Base-by-base conservation (phyloP, 2,797 vertebrate genomes). In the Emys orbicularis region DNA sequence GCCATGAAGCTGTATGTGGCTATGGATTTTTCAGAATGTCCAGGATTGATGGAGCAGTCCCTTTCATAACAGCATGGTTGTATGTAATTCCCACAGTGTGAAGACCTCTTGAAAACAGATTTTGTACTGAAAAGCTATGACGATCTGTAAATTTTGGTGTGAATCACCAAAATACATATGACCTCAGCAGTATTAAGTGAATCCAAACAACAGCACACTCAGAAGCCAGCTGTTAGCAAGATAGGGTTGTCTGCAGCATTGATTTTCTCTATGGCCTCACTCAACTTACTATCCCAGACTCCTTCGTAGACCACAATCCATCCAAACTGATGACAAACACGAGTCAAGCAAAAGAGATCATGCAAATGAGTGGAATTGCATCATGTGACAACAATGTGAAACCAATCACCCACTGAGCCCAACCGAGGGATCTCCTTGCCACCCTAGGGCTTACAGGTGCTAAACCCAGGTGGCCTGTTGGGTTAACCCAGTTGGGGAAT, bases 291-390 rank as follows among this genome's bases (percentile, higher is more conserved):
- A 0, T 19, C 86, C 85, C 90, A 15, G 82, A 86, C 65, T 93
- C 57, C 72, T 80, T 86, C 50, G 44, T 65, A 56, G 44, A 76
- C 59, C 74, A 68, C n/a, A 37, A 11, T 21, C n/a, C 19, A 37
- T 23, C 7, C 65, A 68, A 37, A 37, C 27, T 47, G 6, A 12
- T 18, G 89, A 86, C 12, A 79, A 88, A 87, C 65, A 44, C 82
- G 85, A 87, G 82, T 79, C 59, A 95, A 93, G 82, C 21, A 91
- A 79, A 92, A 92, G 37, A 59, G 86, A 65, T 90, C 41, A 9
- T 41, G 68, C 82, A 94, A 97, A 65, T 54, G 83, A 54, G 65
- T 83, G 13, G 37, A 79, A 57, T 53, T 76, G 19, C 82, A 77
- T 8, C 74, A 37, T 25, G 50, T 37, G 50, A 50, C 50, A 5